These are phyloP conservation scores for Melanogrammus aeglefinus DNA, from an alignment of 2,797 vertebrate species.

Conservation along the genomic window DNA sequence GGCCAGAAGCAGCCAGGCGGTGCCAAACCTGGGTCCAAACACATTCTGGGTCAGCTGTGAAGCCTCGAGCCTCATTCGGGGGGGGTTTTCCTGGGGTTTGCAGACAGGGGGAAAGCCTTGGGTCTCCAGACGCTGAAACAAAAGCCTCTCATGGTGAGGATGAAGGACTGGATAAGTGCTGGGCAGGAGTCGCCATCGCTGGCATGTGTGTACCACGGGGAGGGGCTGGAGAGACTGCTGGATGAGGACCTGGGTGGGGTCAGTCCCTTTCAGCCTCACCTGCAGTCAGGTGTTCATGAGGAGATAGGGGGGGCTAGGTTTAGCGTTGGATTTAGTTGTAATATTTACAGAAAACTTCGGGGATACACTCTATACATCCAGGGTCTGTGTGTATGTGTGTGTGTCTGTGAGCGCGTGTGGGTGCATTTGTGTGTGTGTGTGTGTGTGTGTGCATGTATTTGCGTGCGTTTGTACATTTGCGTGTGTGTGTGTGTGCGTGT, in stretches of 20 bases:
- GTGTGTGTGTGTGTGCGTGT: slow-evolving; percentile 1
- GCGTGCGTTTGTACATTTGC: no score
- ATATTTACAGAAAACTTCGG: slow-evolving; percentile 13
- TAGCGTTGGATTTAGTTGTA: slow-evolving; percentile 32
- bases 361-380: no score
- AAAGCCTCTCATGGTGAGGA: no score
- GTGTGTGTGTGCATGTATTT: background rate
- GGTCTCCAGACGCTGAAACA: no score
- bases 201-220: no score
- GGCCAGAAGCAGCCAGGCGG: no score
- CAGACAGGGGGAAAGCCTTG: no score
- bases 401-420: slow-evolving; percentile 7
- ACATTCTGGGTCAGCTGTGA: background rate
- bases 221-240: no score
- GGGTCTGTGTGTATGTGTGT: background rate
- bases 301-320: slow-evolving; percentile 7
- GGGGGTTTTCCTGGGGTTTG: background rate
- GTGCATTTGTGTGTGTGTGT: background rate
- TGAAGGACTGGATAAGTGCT: no score
- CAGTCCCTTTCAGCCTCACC: no score
- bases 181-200: no score
- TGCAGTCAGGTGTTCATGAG: slow-evolving; percentile 4
- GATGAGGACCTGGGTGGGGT: background rate
- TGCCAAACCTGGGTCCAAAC: no score
- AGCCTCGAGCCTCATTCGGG: background rate